Conservation (phyloP, 2,113 vertebrate species). For the Halcyon senegalensis region DNA sequence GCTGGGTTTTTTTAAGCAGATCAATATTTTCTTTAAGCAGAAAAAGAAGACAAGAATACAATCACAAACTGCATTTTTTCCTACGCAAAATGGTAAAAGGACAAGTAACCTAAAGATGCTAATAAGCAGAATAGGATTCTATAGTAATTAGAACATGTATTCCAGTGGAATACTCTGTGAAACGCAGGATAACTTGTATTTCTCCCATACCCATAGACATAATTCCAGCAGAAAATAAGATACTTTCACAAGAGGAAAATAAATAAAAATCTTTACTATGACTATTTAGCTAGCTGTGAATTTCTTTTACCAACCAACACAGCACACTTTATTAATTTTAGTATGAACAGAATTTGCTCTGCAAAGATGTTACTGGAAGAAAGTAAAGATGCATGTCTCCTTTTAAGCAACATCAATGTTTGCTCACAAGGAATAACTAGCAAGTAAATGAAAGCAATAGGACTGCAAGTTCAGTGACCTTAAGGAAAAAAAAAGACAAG, state of each 20-base stretch:
- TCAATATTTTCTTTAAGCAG: neutral
- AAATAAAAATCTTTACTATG: neutral
- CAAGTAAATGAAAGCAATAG: neutral
- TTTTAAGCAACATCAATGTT: neutral
- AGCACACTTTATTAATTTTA: neutral
- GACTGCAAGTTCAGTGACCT: neutral
- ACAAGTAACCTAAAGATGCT: neutral
- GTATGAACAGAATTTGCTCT: neutral
- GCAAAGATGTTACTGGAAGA: neutral
- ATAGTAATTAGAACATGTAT: neutral
- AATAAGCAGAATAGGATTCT: neutral
- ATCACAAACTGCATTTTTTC: neutral
- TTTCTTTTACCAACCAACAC: neutral
- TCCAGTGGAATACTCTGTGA: neutral
- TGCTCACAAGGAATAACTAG: neutral
- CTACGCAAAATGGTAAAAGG: neutral
- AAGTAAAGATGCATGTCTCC: neutral
- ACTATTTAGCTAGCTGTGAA: neutral
- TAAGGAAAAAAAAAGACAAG: fast-evolving
- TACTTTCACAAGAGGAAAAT: neutral
- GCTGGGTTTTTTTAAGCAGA: neutral
- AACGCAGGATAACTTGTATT: neutral
- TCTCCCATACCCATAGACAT: neutral
- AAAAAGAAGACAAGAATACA: neutral
- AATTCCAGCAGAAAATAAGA: neutral